Evolutionary conservation across 2,888 invertebrate species (phyloP), one percentile per base, ranked within the genome.

Genomic region (Dasysyrphus tricinctus): DNA sequence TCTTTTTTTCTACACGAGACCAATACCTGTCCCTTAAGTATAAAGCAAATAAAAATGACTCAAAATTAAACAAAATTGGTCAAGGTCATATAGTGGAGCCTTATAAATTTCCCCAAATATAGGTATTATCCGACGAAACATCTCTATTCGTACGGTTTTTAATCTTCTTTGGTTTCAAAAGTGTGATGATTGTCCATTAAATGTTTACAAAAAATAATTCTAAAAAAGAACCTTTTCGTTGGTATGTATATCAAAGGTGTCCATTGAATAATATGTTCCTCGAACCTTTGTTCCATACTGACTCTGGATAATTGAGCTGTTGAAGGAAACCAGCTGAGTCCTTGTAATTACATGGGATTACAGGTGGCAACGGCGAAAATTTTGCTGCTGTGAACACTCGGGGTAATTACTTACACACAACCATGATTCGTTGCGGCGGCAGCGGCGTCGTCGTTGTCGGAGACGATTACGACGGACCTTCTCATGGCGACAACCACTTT

Each of bases 221-320:
- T 24, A 47, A 44, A 54, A 54, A 12, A 34, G 8, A 49, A 80
- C 42, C 16, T 14, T 32, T 11, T 14, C 56, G 7, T 24, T 2
- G 3, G 24, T 24, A 24, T 2, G 24, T 47, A 42, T 67, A 51
- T 67, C 47, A 63, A 47, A 75, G 51, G n/a, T 32, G 56, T n/a
- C 8, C 19, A 47, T 8, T 19, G 39, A 16, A n/a, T 42, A 42
- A n/a, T 42, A 42, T 37, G 34, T 16, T 34, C 8, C 32, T 51
- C 32, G 6, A 19, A 61, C 78, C 44, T 72, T 61, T 70, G 59
- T 79, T 47, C 65, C 69, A 2, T 24, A 81, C 5, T 81, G 85
- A 85, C 81, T 81, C 61, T 37, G 61, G 47, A 73, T 81, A 78
- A 85, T 85, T 85, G 85, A 85, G 81, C 67, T 78, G 69, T 85